Percentiles rank a stretch among this genome's conserved stretches.
Evolutionary conservation across 2,113 vertebrate genomes (phyloP).

Genomic region (Orycteropus afer): DNA sequence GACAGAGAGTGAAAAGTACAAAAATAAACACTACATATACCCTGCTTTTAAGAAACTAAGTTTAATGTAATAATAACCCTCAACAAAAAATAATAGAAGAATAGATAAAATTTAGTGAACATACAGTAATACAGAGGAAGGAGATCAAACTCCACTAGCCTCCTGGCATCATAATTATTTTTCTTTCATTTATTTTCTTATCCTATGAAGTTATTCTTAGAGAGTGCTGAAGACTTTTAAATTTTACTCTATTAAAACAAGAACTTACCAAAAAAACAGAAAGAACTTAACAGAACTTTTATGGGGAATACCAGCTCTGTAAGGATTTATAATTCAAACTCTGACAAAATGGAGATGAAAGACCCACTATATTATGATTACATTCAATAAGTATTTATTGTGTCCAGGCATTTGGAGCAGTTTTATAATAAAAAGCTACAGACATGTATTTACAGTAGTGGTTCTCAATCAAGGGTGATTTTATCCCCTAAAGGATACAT

Average conservation of each 20-base stretch:
- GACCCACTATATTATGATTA: constrained; percentile 13
- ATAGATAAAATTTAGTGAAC: neutral
- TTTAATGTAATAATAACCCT: constrained; percentile 4
- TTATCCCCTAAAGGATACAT: neutral
- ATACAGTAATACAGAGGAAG: neutral
- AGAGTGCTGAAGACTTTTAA: constrained; percentile 15
- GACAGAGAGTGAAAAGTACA: neutral
- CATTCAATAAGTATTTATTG: constrained; percentile 2
- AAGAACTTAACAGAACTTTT: neutral
- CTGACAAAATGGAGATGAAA: constrained; percentile 38
- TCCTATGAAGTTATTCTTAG: neutral
- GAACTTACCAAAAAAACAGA: neutral
- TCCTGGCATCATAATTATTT: neutral
- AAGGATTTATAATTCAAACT: neutral
- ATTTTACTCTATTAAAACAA: neutral
- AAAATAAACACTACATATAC: neutral
- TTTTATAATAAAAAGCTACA: constrained; percentile 42
- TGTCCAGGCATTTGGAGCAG: neutral
- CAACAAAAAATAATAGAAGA: neutral
- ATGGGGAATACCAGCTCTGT: neutral
- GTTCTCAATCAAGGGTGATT: neutral
- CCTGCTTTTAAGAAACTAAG: constrained; percentile 7
- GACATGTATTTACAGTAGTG: neutral
- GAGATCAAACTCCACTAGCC: neutral
- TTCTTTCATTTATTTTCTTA: constrained; percentile 48